Evolutionary conservation across 2,888 invertebrate species (phyloP).

Genomic region (Zhuqinia jingwanae): DNA sequence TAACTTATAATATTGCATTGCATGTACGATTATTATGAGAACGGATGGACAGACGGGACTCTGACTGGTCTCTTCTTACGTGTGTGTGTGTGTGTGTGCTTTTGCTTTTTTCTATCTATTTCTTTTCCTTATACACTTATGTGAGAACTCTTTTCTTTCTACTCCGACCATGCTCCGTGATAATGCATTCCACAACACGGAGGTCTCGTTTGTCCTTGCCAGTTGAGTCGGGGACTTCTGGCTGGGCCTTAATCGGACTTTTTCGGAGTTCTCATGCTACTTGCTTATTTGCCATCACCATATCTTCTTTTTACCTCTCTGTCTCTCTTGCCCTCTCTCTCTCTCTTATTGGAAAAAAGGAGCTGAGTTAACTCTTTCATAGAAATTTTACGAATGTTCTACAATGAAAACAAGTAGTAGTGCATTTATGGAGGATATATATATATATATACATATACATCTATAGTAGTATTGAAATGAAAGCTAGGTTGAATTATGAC

Average conservation of each 20-base stretch:
- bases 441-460: no score
- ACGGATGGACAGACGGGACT: conserved; percentile 60
- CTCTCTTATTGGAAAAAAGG: conserved; percentile 16
- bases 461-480: conserved; percentile 46
- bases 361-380: conserved; percentile 27
- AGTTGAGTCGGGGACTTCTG: conserved; percentile 67
- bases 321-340: background rate
- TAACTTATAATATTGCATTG: conserved; percentile 1
- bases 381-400: background rate
- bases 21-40: background rate
- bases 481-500: background rate
- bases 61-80: background rate
- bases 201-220: conserved; percentile 70
- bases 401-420: background rate
- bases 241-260: conserved; percentile 68
- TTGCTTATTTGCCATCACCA: conserved; percentile 33
- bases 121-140: conserved; percentile 17
- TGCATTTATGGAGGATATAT: background rate
- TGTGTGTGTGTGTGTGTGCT: conserved; percentile 4
- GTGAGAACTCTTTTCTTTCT: conserved; percentile 20
- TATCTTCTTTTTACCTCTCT: conserved; percentile 24
- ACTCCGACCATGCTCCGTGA: conserved; percentile 20
- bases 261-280: conserved; percentile 69
- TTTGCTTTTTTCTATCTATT: conserved; percentile 3
- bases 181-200: conserved; percentile 56